Evolutionary conservation across 2,888 invertebrate species (phyloP).

Genomic region (Hesperia comma): DNA sequence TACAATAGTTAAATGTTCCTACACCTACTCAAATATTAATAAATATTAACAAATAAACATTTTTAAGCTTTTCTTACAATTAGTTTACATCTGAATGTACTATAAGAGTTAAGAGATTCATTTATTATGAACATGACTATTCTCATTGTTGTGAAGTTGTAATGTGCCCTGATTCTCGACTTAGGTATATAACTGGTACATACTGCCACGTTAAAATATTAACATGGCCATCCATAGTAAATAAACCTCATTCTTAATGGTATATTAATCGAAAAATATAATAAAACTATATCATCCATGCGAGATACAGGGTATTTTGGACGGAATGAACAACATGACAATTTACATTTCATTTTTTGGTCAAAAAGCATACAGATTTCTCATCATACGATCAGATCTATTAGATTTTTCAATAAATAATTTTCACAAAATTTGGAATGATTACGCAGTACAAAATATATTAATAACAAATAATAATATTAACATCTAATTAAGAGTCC

Average conservation of each 20-base stretch:
- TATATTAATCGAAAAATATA: too few species aligned
- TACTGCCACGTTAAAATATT: too few species aligned
- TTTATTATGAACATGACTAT: constrained; percentile 4
- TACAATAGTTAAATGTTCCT: constrained; percentile 65
- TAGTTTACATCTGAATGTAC: constrained; percentile 48
- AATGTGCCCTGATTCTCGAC: background rate
- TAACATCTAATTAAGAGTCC: background rate
- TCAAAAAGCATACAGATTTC: too few species aligned
- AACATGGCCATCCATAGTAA: too few species aligned
- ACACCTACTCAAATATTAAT: constrained; percentile 70
- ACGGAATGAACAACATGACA: too few species aligned
- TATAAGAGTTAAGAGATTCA: constrained; percentile 28
- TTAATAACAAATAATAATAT: constrained; percentile 6
- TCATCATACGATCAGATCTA: background rate
- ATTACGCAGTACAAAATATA: constrained; percentile 2
- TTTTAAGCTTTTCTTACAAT: constrained; percentile 61
- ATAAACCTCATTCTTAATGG: too few species aligned
- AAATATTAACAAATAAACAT: constrained; percentile 78
- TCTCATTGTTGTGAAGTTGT: background rate
- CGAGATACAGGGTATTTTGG: too few species aligned
- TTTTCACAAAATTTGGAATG: background rate
- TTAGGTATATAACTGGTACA: background rate
- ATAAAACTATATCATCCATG: too few species aligned
- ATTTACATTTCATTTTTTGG: too few species aligned
- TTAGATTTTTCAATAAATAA: background rate